Base-by-base conservation (phyloP, 2,888 invertebrate species). In the Agriopis aurantiaria region DNA sequence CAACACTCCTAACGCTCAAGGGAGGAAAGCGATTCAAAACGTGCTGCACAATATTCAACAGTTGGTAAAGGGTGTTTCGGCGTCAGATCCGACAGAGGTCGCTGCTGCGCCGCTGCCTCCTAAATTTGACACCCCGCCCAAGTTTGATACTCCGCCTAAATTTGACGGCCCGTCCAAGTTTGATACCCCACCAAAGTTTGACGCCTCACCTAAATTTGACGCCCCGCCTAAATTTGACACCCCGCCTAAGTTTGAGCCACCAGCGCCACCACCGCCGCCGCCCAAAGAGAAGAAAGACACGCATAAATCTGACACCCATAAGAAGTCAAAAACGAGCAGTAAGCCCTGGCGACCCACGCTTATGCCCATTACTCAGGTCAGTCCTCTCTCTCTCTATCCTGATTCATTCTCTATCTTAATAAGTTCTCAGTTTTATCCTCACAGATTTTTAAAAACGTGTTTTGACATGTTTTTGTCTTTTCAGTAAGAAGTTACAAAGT, bases 301-400 rank as follows among this genome's bases (percentile, higher is more conserved):
- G 45, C n/a, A 40, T 41, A 79, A 89, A 68, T 74, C 82, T 0
- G 90, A 91, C 1, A 84, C 88, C 0, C 86, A 90, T 0, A 94
- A 93, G 79, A 94, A 94, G 72, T 79, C 86, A 11, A 94, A 91
- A 73, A 90, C 94, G 0, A 94, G 96, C 59, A 95, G 95, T 63
- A 96, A 96, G 80, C 96, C 96, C 69, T 97, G 97, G 97, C 91
- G 96, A 68, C 97, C 97, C 0, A 96, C 96, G 7, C 89, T 97
- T 41, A 96, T 97, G 91, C 96, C 97, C 3, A 96, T 97, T 43
- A 95, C 95, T 65, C 89, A 82, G 74, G 94, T 94, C 82, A 86
- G 93, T 85, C 43, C 2, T 40, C 2, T 23, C 10, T 8, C 9
- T 51, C 1, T 51, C 8, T 43, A 43, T 33, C 33, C 33, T 33